Conservation (phyloP, 2,797 vertebrate genomes). For the Malacoctenus gilli region DNA sequence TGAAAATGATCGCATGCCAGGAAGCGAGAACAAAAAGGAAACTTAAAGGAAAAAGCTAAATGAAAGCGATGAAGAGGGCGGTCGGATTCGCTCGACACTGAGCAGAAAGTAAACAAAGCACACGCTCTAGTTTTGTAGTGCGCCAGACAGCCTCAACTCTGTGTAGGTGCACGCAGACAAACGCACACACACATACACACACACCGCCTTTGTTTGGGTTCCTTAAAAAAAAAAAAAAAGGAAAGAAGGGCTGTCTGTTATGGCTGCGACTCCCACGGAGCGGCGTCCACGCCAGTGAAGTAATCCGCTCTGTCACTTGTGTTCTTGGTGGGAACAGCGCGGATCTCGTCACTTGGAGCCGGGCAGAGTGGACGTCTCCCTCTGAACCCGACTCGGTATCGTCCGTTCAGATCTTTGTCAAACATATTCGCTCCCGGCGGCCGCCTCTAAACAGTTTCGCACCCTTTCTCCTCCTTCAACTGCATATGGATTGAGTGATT, state of each 20-base stretch:
- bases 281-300: slow-evolving; percentile 28
- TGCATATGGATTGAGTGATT: too few species aligned
- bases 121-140: slow-evolving; percentile 38
- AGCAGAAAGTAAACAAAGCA: slow-evolving; percentile 36
- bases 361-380: slow-evolving; percentile 42
- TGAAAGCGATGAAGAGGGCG: too few species aligned
- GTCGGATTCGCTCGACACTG: slow-evolving; percentile 13
- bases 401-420: slow-evolving; percentile 53
- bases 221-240: slow-evolving; percentile 10
- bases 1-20: too few species aligned
- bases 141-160: slow-evolving; percentile 29
- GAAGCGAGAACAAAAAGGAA: too few species aligned
- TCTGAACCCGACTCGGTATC: slow-evolving; percentile 37
- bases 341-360: slow-evolving; percentile 49
- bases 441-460: slow-evolving; percentile 2
- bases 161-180: slow-evolving; percentile 28
- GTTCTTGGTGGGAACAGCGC: slow-evolving; percentile 50
- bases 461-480: slow-evolving; percentile 1
- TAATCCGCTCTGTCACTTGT: slow-evolving; percentile 48
- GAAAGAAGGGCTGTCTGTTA: slow-evolving; percentile 23
- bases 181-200: slow-evolving; percentile 13
- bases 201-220: slow-evolving; percentile 50
- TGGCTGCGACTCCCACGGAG: slow-evolving; percentile 21
- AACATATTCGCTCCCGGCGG: slow-evolving; percentile 15
- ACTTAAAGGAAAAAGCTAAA: too few species aligned